Conservation (phyloP, 2,113 vertebrate species). For the Prinia subflava region DNA sequence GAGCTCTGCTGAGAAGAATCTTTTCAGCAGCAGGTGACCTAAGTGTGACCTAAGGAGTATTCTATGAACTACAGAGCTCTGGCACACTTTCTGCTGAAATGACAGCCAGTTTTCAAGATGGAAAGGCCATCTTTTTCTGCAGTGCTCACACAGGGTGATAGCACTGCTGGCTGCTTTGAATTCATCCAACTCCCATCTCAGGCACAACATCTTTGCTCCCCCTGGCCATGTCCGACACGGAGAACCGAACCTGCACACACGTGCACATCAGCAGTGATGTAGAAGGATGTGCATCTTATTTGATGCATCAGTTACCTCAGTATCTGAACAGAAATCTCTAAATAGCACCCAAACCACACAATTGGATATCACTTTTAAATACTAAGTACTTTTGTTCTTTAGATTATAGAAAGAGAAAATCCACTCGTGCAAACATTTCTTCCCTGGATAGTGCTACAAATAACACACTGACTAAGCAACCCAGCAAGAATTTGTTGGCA, state of each 20-base stretch:
- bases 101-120: not conserved
- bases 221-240: not conserved
- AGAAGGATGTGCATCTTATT: not conserved
- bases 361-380: not conserved
- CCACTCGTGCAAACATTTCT: not conserved
- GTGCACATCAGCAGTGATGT: accelerated
- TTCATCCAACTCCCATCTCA: not conserved
- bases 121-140: not conserved
- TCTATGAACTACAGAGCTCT: not conserved
- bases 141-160: not conserved
- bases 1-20: not conserved
- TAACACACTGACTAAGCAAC: not conserved
- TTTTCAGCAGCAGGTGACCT: not conserved
- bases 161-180: not conserved
- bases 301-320: not conserved
- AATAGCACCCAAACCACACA: not conserved
- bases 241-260: not conserved
- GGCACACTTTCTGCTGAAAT: not conserved
- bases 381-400: not conserved
- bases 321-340: not conserved
- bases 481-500: not conserved
- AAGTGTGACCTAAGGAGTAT: accelerated
- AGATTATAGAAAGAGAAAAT: not conserved
- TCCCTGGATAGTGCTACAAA: not conserved
- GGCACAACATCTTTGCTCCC: not conserved